Evolutionary conservation across 2,797 vertebrate genomes (phyloP).

Genomic region (Danionella dracula): DNA sequence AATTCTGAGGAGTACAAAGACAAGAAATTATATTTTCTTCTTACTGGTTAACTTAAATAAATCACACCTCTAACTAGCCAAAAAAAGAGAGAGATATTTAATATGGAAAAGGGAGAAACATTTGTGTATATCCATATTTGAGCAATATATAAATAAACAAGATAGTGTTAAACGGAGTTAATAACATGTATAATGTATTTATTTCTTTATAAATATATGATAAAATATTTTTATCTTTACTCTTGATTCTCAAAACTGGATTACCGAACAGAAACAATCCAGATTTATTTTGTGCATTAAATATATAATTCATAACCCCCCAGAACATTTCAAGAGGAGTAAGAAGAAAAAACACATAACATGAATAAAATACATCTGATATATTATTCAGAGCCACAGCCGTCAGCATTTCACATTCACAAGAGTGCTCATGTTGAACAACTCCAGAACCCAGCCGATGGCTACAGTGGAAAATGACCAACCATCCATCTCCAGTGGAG

Average conservation of each 20-base stretch:
- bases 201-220: too few relatives aligned
- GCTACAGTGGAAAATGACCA: constrained; percentile 23
- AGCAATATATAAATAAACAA: too few relatives aligned
- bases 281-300: constrained; percentile 6
- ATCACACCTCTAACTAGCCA: too few relatives aligned
- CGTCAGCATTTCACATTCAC: constrained; percentile 22
- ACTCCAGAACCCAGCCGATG: constrained; percentile 20
- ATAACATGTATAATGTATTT: too few relatives aligned
- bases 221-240: too few relatives aligned
- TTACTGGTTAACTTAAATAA: too few relatives aligned
- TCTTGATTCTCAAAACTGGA: not conserved
- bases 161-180: too few relatives aligned
- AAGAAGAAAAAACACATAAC: not conserved
- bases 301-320: constrained; percentile 40
- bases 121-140: too few relatives aligned
- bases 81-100: too few relatives aligned
- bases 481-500: constrained; percentile 15
- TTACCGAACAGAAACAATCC: not conserved
- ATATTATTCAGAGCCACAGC: constrained; percentile 41
- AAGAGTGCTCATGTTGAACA: constrained; percentile 29
- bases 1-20: too few relatives aligned
- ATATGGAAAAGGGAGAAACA: too few relatives aligned
- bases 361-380: constrained; percentile 44
- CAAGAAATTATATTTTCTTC: too few relatives aligned
- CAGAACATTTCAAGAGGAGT: constrained; percentile 22